phyloP scores from a whole-genome alignment of 2,888 invertebrate species.

The Selenia dentaria region DNA sequence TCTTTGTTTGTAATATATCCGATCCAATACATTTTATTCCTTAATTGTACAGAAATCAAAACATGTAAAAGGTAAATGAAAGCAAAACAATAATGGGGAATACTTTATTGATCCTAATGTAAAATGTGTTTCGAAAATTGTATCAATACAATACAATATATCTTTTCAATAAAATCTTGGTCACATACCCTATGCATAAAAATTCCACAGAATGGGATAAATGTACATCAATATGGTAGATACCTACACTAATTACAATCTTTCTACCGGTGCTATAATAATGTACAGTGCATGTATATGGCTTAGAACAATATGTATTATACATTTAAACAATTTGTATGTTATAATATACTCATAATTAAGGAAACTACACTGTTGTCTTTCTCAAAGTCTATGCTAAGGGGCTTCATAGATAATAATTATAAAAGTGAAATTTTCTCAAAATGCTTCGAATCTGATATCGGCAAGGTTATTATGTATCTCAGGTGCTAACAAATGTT shows the following conservation, averaged over 20 bases:
- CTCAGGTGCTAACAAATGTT: too few species aligned
- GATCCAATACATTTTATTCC: conserved; percentile 1
- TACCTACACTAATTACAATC: conserved; percentile 64
- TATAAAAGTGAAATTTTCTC: too few species aligned
- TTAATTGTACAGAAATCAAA: conserved; percentile 3
- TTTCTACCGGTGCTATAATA: conserved; percentile 55
- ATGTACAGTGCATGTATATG: conserved; percentile 59
- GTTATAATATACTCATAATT: neutral
- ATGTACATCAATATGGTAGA: conserved; percentile 71
- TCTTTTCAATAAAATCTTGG: conserved; percentile 80
- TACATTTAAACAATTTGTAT: conserved; percentile 1
- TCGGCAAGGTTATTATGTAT: too few species aligned
- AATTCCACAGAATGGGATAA: conserved; percentile 64
- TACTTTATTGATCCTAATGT: conserved; percentile 84
- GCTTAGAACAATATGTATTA: conserved; percentile 19
- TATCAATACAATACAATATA: conserved; percentile 81
- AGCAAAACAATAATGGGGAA: conserved; percentile 65
- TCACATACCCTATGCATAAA: conserved; percentile 72
- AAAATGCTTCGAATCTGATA: too few species aligned
- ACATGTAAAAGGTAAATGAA: conserved; percentile 46
- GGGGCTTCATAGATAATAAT: too few species aligned
- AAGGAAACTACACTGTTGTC: conserved; percentile 2
- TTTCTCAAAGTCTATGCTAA: too few species aligned
- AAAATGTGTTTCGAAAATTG: conserved; percentile 83
- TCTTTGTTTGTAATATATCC: conserved; percentile 18